Evolutionary conservation across 1,140 invertebrate genomes (phyloP).

Genomic region (Eupristina koningsbergeri): DNA sequence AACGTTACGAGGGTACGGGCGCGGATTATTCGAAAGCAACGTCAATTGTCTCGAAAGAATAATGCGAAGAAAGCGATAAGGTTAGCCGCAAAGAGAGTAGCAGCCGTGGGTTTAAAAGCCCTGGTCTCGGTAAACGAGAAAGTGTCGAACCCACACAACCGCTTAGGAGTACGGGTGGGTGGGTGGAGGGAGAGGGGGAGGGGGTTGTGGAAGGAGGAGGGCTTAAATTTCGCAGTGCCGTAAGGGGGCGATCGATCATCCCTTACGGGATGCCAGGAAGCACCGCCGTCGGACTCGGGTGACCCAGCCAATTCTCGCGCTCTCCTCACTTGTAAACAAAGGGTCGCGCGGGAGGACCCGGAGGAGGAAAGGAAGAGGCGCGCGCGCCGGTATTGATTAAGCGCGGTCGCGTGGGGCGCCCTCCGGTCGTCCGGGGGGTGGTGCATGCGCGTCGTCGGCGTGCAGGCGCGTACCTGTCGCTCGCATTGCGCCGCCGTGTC

Average conservation of each 20-base stretch:
- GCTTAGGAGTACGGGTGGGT: too few relatives aligned
- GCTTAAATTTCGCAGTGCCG: not conserved
- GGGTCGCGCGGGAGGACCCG: not conserved
- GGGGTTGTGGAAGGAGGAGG: not conserved
- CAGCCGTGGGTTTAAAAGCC: too few relatives aligned
- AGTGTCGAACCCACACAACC: not conserved
- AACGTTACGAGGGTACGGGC: too few relatives aligned
- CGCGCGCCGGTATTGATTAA: not conserved
- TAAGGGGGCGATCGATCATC: not conserved
- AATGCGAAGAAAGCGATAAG: not conserved
- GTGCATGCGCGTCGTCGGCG: not conserved
- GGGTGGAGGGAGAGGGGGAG: too few relatives aligned
- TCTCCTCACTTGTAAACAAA: not conserved
- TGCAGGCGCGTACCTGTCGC: not conserved
- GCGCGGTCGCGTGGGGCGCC: not conserved
- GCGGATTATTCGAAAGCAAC: not conserved
- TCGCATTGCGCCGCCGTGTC: not conserved
- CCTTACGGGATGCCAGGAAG: not conserved
- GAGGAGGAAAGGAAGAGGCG: not conserved
- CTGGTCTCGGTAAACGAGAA: not conserved
- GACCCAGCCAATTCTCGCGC: not conserved
- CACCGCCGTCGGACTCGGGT: not conserved
- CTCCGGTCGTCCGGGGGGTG: not conserved
- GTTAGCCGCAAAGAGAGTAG: too few relatives aligned
- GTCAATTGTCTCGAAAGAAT: not conserved